Evolutionary conservation across 2,888 invertebrate genomes (phyloP).

Genomic region (Pycnomerus fuliginosus): DNA sequence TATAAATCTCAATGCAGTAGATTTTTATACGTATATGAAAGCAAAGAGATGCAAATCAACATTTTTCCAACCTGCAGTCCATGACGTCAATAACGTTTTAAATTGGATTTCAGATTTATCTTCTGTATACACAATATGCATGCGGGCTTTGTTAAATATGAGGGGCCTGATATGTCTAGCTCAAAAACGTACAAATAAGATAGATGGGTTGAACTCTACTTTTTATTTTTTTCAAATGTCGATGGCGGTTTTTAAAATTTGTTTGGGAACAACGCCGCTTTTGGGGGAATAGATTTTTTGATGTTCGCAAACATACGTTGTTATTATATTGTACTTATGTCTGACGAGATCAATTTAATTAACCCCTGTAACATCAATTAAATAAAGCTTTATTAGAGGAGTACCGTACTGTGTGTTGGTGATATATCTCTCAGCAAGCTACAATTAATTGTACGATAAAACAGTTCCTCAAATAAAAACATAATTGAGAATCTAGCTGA

Average conservation of each 20-base stretch:
- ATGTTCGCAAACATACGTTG: too few relatives aligned
- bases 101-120: slow-evolving; percentile 48
- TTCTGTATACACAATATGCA: slow-evolving; percentile 36
- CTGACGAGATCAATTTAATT: slow-evolving; percentile 30
- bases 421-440: too few relatives aligned
- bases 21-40: slow-evolving; percentile 38
- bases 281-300: too few relatives aligned
- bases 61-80: slow-evolving; percentile 42
- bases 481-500: too few relatives aligned
- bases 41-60: slow-evolving; percentile 44
- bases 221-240: too few relatives aligned
- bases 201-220: slow-evolving; percentile 24
- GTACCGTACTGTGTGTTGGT: too few relatives aligned
- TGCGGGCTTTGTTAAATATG: slow-evolving; percentile 35
- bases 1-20: slow-evolving; percentile 40
- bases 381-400: slow-evolving; percentile 6
- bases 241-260: too few relatives aligned
- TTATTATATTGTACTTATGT: too few relatives aligned
- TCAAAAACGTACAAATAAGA: slow-evolving; percentile 26
- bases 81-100: slow-evolving; percentile 47
- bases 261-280: too few relatives aligned
- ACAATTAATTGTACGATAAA: too few relatives aligned
- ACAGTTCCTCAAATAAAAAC: too few relatives aligned
- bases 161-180: slow-evolving; percentile 26
- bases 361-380: slow-evolving; percentile 17